A percentile compares a stretch with the other conserved stretches of the same genome.
These are phyloP conservation scores for Acanthornis magna DNA, from an alignment of 2,797 vertebrate species.

Conservation along the genomic window DNA sequence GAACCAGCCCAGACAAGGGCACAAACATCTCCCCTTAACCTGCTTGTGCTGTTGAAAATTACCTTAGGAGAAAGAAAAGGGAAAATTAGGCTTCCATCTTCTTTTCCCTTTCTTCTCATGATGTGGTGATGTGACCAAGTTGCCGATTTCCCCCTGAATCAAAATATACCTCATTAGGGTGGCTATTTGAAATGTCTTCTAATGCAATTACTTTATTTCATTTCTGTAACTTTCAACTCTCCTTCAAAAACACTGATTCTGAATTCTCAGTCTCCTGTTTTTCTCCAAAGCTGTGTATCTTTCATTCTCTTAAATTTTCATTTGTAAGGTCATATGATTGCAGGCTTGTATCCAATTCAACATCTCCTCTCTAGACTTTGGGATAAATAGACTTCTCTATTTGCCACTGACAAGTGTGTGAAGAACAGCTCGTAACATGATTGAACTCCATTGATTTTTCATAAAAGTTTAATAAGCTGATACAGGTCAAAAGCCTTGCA, in stretches of 20 bases:
- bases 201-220: neutral
- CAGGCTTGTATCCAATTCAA: neutral
- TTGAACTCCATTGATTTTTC: conserved; percentile 76
- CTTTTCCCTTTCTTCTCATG: neutral
- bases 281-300: neutral
- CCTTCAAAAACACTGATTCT: neutral
- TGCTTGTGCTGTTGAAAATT: neutral
- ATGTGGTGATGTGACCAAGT: neutral
- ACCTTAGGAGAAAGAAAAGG: neutral
- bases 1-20: neutral
- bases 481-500: conserved; percentile 74
- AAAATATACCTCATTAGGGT: neutral
- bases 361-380: neutral
- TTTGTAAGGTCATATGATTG: neutral
- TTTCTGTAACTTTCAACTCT: neutral
- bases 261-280: neutral
- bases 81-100: neutral
- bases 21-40: neutral
- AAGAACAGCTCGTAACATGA: conserved; percentile 55
- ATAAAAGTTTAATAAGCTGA: conserved; percentile 76
- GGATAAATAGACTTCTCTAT: conserved; percentile 33
- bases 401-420: conserved; percentile 46
- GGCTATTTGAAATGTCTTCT: neutral
- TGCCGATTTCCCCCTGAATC: neutral
- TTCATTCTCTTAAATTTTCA: neutral